Base-by-base conservation (phyloP, 2,797 vertebrate species). In the Mareca strepera region DNA sequence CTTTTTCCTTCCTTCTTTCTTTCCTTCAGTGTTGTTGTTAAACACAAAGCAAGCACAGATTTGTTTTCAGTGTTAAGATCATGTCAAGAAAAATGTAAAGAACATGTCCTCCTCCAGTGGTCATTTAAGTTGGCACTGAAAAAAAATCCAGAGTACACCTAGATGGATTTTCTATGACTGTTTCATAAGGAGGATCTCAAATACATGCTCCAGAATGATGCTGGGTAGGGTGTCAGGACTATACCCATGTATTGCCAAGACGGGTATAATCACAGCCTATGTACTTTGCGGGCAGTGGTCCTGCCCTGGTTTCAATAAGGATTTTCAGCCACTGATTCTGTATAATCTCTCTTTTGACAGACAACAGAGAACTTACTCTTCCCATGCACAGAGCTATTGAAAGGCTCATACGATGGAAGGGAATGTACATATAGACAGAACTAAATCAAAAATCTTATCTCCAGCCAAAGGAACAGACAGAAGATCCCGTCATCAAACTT, bases 21-120 rank as follows among this genome's bases (percentile, higher is more conserved):
- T 44, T 29, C 7, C 68, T 50, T 68, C 17, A 41, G 2, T 35
- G 21, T 11, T 76, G 53, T 52, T 16, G 31, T 68, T 79, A 56
- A 85, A 76, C 59, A 72, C 21, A 33, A 76, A 56, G 17, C 0
- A 0, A 79, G 48, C 29, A 79, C 72, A 53, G 29, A 26, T 50
- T 44, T 93, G 33, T 63, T 26, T 63, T 70, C 14, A 26, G 17
- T 46, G 25, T 68, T 83, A 80, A 69, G 86, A 86, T 35, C 28
- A 5, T 8, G 7, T 29, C 15, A 46, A 62, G 31, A 60, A 9
- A 64, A 64, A 79, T 76, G 43, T 43, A 52, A 88, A 26, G 23
- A 58, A 44, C 8, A 33, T 1, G 0, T 50, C 7, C 28, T 48
- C 18, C 26, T 79, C 0, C 0, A 68, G 23, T 52, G 26, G 68